phyloP scores from a whole-genome alignment of 2,113 vertebrate genomes.

The Oophaga pumilio region DNA sequence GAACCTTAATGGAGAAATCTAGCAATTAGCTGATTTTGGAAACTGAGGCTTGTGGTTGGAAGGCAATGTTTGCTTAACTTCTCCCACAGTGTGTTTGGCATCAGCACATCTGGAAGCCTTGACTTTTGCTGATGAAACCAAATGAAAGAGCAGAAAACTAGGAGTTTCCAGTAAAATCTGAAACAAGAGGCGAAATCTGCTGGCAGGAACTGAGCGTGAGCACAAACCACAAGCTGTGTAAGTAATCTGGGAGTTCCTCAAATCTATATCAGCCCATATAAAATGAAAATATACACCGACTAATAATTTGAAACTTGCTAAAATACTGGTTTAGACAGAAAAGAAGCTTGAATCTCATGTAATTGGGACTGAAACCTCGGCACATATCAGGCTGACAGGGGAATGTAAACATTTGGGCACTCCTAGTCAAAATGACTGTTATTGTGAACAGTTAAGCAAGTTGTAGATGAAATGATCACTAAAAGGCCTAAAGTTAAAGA shows the following conservation, averaged over 20 bases:
- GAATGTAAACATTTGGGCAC: too few relatives aligned
- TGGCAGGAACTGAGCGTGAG: conserved; percentile 11
- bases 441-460: too few relatives aligned
- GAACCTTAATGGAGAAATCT: background rate
- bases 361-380: too few relatives aligned
- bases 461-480: too few relatives aligned
- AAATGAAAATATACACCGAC: background rate
- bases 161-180: background rate
- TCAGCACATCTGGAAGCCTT: conserved; percentile 47
- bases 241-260: background rate
- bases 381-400: too few relatives aligned
- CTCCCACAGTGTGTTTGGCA: conserved; percentile 17
- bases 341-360: background rate
- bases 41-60: conserved; percentile 6
- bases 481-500: too few relatives aligned
- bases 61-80: conserved; percentile 27
- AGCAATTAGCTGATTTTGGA: conserved; percentile 5
- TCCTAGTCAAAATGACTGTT: too few relatives aligned
- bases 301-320: background rate
- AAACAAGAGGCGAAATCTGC: background rate
- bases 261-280: background rate
- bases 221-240: background rate
- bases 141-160: conserved; percentile 36
- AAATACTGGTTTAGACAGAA: background rate
- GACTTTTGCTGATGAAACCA: conserved; percentile 45